These are phyloP conservation scores for Tachystola acroxantha DNA, from an alignment of 2,888 invertebrate genomes.

Conservation along the genomic window DNA sequence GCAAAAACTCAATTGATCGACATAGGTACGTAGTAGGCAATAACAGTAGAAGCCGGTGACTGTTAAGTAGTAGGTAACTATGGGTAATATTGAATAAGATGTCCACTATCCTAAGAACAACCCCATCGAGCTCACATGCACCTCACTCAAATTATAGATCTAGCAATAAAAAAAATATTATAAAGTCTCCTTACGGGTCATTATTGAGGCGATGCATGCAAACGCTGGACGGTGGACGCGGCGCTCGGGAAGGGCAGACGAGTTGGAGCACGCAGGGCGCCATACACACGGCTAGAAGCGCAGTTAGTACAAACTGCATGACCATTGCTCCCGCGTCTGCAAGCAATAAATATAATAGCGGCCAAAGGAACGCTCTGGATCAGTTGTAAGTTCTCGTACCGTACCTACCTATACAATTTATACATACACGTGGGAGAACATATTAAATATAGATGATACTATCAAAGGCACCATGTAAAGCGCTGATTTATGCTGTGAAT, in stretches of 20 bases:
- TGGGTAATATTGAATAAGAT: too few species aligned
- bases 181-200: too few species aligned
- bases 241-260: conserved; percentile 26
- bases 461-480: too few species aligned
- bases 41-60: too few species aligned
- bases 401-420: neutral
- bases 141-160: too few species aligned
- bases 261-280: conserved; percentile 60
- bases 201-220: conserved; percentile 52
- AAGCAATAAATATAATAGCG: neutral
- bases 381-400: neutral
- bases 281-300: conserved; percentile 36
- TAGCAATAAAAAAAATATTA: too few species aligned
- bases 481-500: too few species aligned
- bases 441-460: neutral
- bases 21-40: too few species aligned
- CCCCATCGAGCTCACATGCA: too few species aligned
- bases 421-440: neutral
- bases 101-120: too few species aligned
- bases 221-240: conserved; percentile 40
- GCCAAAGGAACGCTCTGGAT: neutral
- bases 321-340: neutral
- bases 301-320: conserved; percentile 29
- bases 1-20: too few species aligned
- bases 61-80: too few species aligned